Evolutionary conservation across 1,140 invertebrate genomes (phyloP), one percentile per base, ranked within the genome.

Genomic region (Battus philenor): DNA sequence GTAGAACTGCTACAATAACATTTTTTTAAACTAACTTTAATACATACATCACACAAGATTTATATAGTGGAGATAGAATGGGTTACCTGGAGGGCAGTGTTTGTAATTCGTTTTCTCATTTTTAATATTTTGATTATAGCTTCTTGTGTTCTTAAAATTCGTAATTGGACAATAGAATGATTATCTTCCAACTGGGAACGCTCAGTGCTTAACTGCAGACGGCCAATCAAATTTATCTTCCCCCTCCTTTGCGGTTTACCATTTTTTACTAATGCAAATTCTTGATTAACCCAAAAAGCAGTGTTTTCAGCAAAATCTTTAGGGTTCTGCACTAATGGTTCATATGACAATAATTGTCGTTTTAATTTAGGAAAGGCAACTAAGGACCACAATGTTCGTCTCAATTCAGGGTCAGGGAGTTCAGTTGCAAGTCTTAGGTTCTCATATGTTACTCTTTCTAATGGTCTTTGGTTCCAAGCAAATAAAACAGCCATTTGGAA

Each of bases 401-500:
- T 90, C 13, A 99, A 87, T 86, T 99, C 98, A 12, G 94, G 91
- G 87, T 99, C 97, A 32, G 97, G 97, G 50, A 99, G 87, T 86
- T 99, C 97, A 1, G 98, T 99, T 2, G 98, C 98, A 58, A 99
- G 86, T 67, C 95, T 90, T 33, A 99, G 88, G 88, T 97, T 98
- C 87, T 99, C 98, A 69, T 98, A 98, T 2, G 94, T 93, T 20
- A 99, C 93, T 84, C 92, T 94, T 57, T 99, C 98, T 47, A 91
- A 75, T 16, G 95, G 94, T 61, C 98, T 88, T 77, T 98, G 96
- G 89, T 99, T 99, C 97, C 97, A 99, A 4, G 96, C 96, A 87
- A 99, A 99, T 10, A 99, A 87, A n/a, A 99, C 97, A 44, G 97
- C 97, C 97, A 99, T 98, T 92, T 99, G 98, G 84, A 99, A 99